These are phyloP conservation scores for Simalia tracyae DNA, from an alignment of 2,797 vertebrate species.

Conservation along the genomic window DNA sequence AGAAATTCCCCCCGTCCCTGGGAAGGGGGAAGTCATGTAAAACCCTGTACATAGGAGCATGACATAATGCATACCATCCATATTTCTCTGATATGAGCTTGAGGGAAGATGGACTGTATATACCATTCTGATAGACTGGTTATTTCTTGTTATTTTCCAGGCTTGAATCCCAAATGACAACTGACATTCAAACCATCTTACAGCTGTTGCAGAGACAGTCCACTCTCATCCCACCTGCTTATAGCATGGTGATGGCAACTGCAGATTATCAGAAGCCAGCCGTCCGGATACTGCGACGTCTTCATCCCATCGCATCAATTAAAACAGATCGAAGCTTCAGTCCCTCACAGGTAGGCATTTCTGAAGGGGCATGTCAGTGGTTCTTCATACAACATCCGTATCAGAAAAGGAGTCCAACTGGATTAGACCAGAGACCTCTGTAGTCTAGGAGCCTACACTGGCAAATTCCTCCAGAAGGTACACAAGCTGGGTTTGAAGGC, in stretches of 20 bases:
- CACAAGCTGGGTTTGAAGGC: neutral
- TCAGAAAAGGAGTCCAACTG: neutral
- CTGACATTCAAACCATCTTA: slow-evolving; percentile 94
- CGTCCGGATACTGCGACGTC: slow-evolving; percentile 66
- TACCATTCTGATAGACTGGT: neutral
- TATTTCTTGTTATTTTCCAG: slow-evolving; percentile 68
- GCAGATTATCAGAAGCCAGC: slow-evolving; percentile 82
- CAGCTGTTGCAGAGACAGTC: slow-evolving; percentile 92
- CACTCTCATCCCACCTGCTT: slow-evolving; percentile 87
- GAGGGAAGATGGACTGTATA: neutral
- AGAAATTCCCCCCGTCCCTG: neutral
- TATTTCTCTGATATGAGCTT: neutral
- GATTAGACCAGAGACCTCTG: neutral
- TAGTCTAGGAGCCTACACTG: neutral
- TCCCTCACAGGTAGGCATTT: slow-evolving; percentile 75
- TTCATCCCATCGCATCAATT: slow-evolving; percentile 79
- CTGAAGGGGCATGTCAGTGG: neutral
- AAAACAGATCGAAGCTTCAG: slow-evolving; percentile 82
- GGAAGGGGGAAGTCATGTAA: neutral
- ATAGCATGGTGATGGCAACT: slow-evolving; percentile 87
- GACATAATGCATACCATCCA: neutral
- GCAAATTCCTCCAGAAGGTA: neutral
- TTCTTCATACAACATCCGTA: neutral
- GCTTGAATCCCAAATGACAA: slow-evolving; percentile 94
- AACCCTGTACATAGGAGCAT: neutral